These are phyloP conservation scores for Drosophila phalerata DNA, from an alignment of 2,888 invertebrate genomes.

Conservation along the genomic window DNA sequence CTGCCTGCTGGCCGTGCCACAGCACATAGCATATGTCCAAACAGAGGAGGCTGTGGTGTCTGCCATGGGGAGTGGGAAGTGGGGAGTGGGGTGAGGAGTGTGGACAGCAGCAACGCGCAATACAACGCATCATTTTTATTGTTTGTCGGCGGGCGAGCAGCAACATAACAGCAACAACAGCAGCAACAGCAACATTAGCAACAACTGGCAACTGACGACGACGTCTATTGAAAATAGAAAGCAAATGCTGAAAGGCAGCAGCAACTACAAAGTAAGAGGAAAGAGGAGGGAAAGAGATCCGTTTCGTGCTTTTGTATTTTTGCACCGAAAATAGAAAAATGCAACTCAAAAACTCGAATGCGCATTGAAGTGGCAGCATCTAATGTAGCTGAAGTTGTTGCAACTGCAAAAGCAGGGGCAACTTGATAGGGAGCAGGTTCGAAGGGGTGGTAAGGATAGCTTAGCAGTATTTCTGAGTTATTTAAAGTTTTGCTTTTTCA, in stretches of 20 bases:
- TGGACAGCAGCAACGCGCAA: slow-evolving; percentile 74
- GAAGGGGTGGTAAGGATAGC: slow-evolving; percentile 15
- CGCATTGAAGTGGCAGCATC: slow-evolving; percentile 73
- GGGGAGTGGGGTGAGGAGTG: slow-evolving; percentile 60
- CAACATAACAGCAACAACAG: slow-evolving; percentile 40
- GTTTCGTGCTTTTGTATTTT: slow-evolving; percentile 76
- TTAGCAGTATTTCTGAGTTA: slow-evolving; percentile 51
- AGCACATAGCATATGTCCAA: slow-evolving; percentile 42
- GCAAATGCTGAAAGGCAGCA: slow-evolving; percentile 72
- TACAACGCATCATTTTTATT: slow-evolving; percentile 78
- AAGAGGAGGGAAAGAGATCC: slow-evolving; percentile 33
- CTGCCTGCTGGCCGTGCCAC: slow-evolving; percentile 57
- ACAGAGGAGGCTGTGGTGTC: background rate
- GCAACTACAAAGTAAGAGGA: background rate
- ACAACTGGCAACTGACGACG: slow-evolving; percentile 56
- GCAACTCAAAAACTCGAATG: slow-evolving; percentile 65
- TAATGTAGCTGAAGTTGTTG: slow-evolving; percentile 70
- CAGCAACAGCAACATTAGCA: slow-evolving; percentile 48
- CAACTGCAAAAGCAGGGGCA: slow-evolving; percentile 16
- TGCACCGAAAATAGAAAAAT: slow-evolving; percentile 73
- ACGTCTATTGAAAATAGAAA: slow-evolving; percentile 77
- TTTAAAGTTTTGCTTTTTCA: slow-evolving; percentile 24
- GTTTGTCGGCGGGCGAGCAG: slow-evolving; percentile 63
- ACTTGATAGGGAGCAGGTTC: background rate
- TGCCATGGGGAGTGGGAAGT: slow-evolving; percentile 22